Evolutionary conservation across 2,113 vertebrate genomes (phyloP).

Genomic region (Phylloscopus trochilus): DNA sequence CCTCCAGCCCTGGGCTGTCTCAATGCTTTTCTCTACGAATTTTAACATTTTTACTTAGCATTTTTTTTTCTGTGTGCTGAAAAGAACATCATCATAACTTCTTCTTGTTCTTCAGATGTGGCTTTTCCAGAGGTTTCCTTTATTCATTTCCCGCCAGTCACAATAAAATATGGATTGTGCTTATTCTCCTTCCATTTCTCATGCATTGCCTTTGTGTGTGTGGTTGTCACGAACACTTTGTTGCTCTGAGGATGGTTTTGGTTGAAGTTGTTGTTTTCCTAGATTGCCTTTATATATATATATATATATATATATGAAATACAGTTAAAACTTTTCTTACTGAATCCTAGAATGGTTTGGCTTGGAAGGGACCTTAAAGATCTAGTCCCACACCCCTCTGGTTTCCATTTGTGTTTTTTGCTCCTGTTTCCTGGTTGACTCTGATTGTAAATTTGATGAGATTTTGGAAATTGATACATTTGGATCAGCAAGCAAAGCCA

Average conservation of each 20-base stretch:
- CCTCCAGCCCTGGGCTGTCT: neutral
- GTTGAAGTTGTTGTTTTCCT: neutral
- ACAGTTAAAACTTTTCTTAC: neutral
- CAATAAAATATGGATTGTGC: neutral
- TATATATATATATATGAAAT: no score
- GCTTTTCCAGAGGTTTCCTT: neutral
- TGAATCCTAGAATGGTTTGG: neutral
- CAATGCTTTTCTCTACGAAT: neutral
- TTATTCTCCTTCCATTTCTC: neutral
- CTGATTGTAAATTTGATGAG: neutral
- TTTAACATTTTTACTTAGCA: neutral
- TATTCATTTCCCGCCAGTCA: neutral
- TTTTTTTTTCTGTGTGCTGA: neutral
- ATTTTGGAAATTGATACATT: neutral
- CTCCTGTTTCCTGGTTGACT: neutral
- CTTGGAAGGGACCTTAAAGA: neutral
- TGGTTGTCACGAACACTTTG: neutral
- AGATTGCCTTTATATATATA: neutral
- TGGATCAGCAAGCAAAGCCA: neutral
- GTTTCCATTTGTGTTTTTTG: neutral
- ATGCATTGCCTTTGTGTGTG: neutral
- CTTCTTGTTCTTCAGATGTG: neutral
- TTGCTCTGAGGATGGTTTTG: neutral
- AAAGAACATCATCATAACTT: neutral
- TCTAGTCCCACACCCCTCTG: neutral